Evolutionary conservation across 2,797 vertebrate genomes (phyloP).

Genomic region (Echeneis naucrates): DNA sequence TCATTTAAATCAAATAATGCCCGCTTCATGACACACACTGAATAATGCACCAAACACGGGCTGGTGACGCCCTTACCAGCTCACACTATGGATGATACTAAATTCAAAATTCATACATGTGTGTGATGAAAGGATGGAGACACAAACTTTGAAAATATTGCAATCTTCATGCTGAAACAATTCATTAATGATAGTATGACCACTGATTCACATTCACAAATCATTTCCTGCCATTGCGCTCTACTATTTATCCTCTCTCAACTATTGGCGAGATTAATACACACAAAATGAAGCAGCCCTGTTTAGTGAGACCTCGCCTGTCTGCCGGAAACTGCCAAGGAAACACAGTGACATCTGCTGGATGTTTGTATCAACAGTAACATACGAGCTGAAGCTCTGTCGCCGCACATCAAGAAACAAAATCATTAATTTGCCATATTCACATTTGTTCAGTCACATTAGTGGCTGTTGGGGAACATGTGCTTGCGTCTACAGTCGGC

Average conservation of each 20-base stretch:
- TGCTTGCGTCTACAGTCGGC: not conserved
- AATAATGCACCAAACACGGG: not conserved
- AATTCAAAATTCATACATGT: not conserved
- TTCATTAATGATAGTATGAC: not conserved
- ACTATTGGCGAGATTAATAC: too few relatives aligned
- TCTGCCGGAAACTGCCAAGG: slow-evolving; percentile 9
- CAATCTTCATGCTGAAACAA: not conserved
- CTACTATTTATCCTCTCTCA: too few relatives aligned
- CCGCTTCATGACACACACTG: not conserved
- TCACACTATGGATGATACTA: not conserved
- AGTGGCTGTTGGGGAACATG: not conserved
- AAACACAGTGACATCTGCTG: slow-evolving; percentile 72
- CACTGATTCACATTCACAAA: not conserved
- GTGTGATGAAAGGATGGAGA: not conserved
- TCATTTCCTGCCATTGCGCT: not conserved
- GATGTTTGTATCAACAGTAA: slow-evolving; percentile 2
- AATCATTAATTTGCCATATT: too few relatives aligned
- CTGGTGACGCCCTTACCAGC: not conserved
- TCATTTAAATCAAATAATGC: slow-evolving; percentile 5
- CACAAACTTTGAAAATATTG: not conserved
- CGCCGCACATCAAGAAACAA: not conserved
- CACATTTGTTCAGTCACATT: too few relatives aligned
- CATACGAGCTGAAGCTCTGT: too few relatives aligned
- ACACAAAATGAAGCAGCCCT: not conserved
- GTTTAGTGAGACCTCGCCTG: not conserved